These are phyloP conservation scores for Gadus chalcogrammus DNA, from an alignment of 2,113 vertebrate species.

Conservation along the genomic window DNA sequence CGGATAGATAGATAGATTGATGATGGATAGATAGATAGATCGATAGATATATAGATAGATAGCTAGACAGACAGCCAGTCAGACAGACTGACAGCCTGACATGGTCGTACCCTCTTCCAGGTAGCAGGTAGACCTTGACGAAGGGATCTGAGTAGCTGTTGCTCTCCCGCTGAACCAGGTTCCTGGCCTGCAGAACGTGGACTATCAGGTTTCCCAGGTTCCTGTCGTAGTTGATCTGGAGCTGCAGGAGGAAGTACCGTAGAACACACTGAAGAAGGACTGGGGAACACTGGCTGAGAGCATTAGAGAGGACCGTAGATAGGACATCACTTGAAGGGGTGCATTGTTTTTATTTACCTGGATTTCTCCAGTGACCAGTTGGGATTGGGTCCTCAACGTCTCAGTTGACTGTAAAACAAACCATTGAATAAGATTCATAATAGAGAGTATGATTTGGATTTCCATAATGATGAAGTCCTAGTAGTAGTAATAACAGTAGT, in stretches of 20 bases:
- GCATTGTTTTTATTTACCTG: constrained; percentile 76
- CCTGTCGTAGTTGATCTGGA: constrained; percentile 97
- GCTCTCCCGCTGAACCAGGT: constrained; percentile 89
- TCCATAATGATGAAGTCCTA: too few species aligned
- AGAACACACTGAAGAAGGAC: constrained; percentile 1
- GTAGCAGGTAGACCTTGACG: constrained; percentile 97
- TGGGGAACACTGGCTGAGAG: background rate
- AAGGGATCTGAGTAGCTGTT: constrained; percentile 97
- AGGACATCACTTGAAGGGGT: background rate
- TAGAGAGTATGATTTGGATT: too few species aligned
- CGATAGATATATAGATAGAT: background rate
- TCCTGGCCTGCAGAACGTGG: constrained; percentile 96
- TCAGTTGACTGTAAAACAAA: constrained; percentile 78
- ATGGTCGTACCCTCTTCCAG: constrained; percentile 92
- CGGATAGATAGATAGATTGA: constrained; percentile 16
- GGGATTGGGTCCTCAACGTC: constrained; percentile 73
- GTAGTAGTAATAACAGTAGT: too few species aligned
- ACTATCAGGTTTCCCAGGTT: constrained; percentile 95
- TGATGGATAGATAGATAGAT: constrained; percentile 1
- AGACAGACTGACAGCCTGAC: constrained; percentile 29
- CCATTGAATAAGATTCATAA: background rate
- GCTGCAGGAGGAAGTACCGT: constrained; percentile 63
- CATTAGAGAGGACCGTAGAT: too few species aligned
- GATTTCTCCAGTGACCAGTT: constrained; percentile 95
- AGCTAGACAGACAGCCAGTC: background rate